Conservation (phyloP, 2,797 vertebrate genomes). For the Mionectes olivaceus region DNA sequence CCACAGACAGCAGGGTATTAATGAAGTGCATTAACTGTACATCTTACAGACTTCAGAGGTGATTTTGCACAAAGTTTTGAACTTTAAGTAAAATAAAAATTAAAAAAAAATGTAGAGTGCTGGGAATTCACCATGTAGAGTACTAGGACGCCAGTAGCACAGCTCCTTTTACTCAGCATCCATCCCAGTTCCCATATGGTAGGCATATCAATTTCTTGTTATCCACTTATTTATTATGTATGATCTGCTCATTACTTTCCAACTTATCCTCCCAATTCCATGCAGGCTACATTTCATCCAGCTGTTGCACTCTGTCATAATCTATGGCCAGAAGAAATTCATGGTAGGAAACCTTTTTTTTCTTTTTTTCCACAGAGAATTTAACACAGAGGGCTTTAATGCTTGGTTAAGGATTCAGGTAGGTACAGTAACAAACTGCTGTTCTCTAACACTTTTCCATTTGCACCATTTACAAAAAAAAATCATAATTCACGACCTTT, state of each 20-base stretch:
- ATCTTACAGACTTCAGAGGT: neutral
- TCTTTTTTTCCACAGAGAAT: neutral
- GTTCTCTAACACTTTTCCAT: neutral
- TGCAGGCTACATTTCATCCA: slow-evolving; percentile 43
- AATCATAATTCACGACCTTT: neutral
- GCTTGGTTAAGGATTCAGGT: neutral
- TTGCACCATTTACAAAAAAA: neutral
- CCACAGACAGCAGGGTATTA: neutral
- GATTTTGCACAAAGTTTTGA: neutral
- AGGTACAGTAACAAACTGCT: neutral
- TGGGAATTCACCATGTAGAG: neutral
- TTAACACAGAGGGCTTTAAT: neutral
- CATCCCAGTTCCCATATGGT: neutral
- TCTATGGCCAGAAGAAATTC: neutral
- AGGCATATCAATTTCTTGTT: slow-evolving; percentile 58
- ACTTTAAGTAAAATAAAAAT: neutral
- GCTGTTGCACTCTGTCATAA: slow-evolving; percentile 33
- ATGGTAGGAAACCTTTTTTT: slow-evolving; percentile 10
- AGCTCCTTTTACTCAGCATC: neutral
- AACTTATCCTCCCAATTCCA: slow-evolving; percentile 32
- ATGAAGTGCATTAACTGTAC: neutral
- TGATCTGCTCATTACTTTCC: slow-evolving; percentile 38
- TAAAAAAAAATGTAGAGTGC: neutral
- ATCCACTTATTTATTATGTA: slow-evolving; percentile 63
- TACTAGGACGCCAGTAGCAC: neutral